Percentiles rank a stretch among this genome's conserved stretches.
phyloP scores from a whole-genome alignment of 2,113 vertebrate species.

The Oncorhynchus mykiss region DNA sequence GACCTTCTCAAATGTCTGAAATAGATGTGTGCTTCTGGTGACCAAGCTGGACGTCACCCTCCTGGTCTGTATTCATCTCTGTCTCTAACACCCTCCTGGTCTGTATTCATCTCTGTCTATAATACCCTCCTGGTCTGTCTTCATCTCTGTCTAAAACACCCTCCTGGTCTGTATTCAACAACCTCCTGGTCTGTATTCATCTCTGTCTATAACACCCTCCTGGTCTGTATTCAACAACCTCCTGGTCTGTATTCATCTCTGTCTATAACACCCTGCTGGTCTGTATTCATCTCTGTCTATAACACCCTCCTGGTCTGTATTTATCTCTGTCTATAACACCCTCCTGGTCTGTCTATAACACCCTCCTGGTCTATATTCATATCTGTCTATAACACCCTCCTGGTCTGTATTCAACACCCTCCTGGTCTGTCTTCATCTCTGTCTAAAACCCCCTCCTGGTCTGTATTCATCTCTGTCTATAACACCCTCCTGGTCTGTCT shows the following conservation, averaged over 20 bases:
- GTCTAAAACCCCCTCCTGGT: background rate
- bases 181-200: slow-evolving; percentile 10
- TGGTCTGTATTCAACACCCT: slow-evolving; percentile 22
- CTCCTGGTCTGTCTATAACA: slow-evolving; percentile 15
- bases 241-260: background rate
- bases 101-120: background rate
- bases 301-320: too few relatives aligned
- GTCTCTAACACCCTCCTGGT: slow-evolving; percentile 6
- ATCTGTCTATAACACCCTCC: background rate
- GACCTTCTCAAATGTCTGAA: too few relatives aligned
- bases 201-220: slow-evolving; percentile 7
- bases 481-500: background rate
- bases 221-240: background rate
- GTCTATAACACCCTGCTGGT: background rate
- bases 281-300: too few relatives aligned
- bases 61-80: slow-evolving; percentile 21
- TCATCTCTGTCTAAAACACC: slow-evolving; percentile 1
- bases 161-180: slow-evolving; percentile 65
- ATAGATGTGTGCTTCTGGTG: too few relatives aligned
- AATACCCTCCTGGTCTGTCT: background rate
- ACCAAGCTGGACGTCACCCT: too few relatives aligned
- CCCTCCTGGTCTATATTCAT: background rate
- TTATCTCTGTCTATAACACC: slow-evolving; percentile 12
- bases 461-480: slow-evolving; percentile 21
- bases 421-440: slow-evolving; percentile 64